A percentile compares a stretch with the other conserved stretches of the same genome.
phyloP scores from a whole-genome alignment of 1,140 invertebrate species.

The Drosophila littoralis region DNA sequence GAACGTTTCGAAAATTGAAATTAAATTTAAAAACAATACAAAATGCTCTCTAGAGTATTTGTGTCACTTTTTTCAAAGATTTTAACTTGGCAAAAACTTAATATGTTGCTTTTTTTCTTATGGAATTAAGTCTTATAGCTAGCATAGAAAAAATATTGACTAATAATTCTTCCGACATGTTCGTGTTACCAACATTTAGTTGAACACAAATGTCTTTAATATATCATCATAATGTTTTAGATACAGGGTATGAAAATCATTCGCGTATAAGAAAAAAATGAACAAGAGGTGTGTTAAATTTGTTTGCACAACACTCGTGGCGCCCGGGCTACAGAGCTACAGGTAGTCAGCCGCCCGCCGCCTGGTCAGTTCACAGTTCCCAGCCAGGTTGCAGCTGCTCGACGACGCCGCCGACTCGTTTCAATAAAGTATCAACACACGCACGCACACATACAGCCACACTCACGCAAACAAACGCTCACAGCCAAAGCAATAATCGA shows the following conservation, averaged over 20 bases:
- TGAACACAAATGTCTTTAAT: neutral
- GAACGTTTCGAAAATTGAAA: too few relatives aligned
- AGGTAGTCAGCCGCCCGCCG: constrained; percentile 33
- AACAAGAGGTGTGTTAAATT: constrained; percentile 63
- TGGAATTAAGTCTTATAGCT: too few relatives aligned
- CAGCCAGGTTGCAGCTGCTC: constrained; percentile 41
- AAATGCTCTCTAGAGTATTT: too few relatives aligned
- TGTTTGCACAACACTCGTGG: constrained; percentile 73
- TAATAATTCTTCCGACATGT: neutral
- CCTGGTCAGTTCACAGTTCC: constrained; percentile 21
- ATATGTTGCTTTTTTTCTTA: too few relatives aligned
- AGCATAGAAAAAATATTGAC: too few relatives aligned
- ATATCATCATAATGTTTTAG: neutral
- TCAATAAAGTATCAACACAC: constrained; percentile 75
- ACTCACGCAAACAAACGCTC: constrained; percentile 16
- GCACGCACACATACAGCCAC: constrained; percentile 30
- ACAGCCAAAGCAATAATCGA: constrained; percentile 79
- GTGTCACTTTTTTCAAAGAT: too few relatives aligned
- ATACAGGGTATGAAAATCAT: constrained; percentile 26
- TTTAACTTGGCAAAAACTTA: too few relatives aligned
- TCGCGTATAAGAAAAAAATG: constrained; percentile 35
- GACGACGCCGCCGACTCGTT: constrained; percentile 57
- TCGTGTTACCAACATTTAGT: neutral
- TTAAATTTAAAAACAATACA: too few relatives aligned
- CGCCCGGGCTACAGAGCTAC: constrained; percentile 52